Conservation (phyloP, 2,888 invertebrate genomes). For the Dryocosmus kuriphilus region DNA sequence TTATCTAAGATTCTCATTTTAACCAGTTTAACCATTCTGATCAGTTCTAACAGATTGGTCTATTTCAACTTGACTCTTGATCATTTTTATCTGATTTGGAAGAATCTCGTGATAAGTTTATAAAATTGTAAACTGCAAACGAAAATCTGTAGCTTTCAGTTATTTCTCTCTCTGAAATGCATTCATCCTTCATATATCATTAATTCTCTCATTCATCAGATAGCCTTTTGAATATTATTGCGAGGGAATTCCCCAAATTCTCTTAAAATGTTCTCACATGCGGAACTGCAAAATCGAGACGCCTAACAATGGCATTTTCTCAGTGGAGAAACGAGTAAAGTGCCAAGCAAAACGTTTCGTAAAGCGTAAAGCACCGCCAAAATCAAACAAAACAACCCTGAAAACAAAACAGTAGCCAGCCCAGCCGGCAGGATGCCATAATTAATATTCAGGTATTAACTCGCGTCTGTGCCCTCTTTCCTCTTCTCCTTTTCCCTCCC, state of each 20-base stretch:
- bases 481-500: background rate
- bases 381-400: slow-evolving; percentile 57
- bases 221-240: too few species aligned
- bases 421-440: slow-evolving; percentile 60
- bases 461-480: slow-evolving; percentile 50
- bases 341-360: slow-evolving; percentile 34
- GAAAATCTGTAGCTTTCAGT: too few species aligned
- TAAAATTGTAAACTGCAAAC: too few species aligned
- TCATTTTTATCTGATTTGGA: too few species aligned
- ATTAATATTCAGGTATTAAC: slow-evolving; percentile 72
- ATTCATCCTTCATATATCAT: too few species aligned
- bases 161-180: too few species aligned
- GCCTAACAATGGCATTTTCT: slow-evolving; percentile 26
- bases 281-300: slow-evolving; percentile 1
- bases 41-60: too few species aligned
- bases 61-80: too few species aligned
- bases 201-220: too few species aligned
- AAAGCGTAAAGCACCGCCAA: slow-evolving; percentile 29
- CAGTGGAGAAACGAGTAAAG: slow-evolving; percentile 39
- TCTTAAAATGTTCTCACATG: background rate
- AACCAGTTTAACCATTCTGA: too few species aligned
- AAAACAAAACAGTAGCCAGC: slow-evolving; percentile 58
- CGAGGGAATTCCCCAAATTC: background rate
- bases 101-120: too few species aligned
- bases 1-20: too few species aligned